Base-by-base conservation (phyloP, 2,888 invertebrate genomes). In the Drepanosiphum platanoidis region DNA sequence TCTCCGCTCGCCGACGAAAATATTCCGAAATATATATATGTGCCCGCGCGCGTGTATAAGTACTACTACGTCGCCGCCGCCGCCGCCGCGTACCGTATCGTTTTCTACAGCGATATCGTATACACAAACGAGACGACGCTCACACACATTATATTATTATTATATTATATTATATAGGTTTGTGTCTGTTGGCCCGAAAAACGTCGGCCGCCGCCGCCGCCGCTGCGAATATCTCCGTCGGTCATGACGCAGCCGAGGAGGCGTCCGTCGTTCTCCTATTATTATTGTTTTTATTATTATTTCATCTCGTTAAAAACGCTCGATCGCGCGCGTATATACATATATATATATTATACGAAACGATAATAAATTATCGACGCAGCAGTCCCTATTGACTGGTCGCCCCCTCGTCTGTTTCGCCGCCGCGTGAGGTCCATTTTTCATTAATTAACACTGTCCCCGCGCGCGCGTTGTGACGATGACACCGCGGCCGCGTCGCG, bases 1-100 rank as follows among this genome's bases (percentile, higher is more conserved):
- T 79, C 34, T 66, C 22, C 78, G 42, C 42, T 66, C 32, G 68
- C 46, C 68, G 79, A 70, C 68, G 36, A 68, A 80, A 80, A 80
- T 70, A 52, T 80, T 80, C 52, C 70, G 36, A 36, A 70, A 70
- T 52, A 68, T 78, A n/a, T 75, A 27, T 11, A 18, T 5, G n/a
- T 36, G 34, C 15, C 3, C 5, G 46, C 5, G 46, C 22, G 52
- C 8, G 42, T 42, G 42, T 42, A 1, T n/a, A 46, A 32, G 39
- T 42, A n/a, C n/a, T 46, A 42, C 18, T 42, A 32, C 18, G n/a
- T 75, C 75, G 77, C n/a, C 22, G 46, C 15, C 61, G 36, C 27
- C 27, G 52, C 8, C 61, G 61, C n/a, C 46, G 77, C 15, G 61
- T 30, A 39, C 77, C 22, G 64, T 42, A 42, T 64, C 61, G 77